Percentiles rank a stretch among this genome's conserved stretches.
Conservation (phyloP, 2,797 vertebrate genomes). For the Clarias laeviceps region DNA sequence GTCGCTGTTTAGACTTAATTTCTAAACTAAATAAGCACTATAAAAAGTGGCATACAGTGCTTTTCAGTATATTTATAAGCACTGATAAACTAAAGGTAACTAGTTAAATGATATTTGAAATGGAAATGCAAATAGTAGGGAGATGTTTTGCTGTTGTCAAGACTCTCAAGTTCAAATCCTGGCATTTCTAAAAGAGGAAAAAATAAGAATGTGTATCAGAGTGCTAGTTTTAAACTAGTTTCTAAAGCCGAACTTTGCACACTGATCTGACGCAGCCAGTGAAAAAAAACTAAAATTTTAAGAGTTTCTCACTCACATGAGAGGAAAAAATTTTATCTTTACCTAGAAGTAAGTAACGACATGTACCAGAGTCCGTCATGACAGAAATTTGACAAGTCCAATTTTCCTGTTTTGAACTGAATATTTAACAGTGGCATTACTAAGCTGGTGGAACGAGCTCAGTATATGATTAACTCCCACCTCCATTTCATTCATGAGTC, state of each 20-base stretch:
- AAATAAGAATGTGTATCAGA: background rate
- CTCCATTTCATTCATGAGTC: background rate
- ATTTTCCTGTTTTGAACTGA: background rate
- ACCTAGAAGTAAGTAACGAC: background rate
- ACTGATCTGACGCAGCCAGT: background rate
- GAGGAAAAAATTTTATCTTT: background rate
- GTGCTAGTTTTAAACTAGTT: background rate
- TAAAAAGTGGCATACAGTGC: background rate
- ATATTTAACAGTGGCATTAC: background rate
- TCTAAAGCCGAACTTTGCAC: too few species aligned
- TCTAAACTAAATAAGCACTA: background rate
- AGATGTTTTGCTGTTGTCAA: background rate
- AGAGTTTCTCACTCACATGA: background rate
- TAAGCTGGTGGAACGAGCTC: background rate
- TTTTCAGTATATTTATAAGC: background rate
- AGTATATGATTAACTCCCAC: background rate
- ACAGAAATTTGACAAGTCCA: background rate
- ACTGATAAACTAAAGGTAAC: background rate
- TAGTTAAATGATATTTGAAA: background rate
- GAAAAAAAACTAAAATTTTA: background rate
- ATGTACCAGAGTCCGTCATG: too few species aligned
- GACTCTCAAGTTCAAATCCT: background rate
- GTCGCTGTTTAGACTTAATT: background rate
- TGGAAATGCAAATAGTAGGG: background rate
- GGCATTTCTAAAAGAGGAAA: background rate